Percentiles rank a stretch among this genome's conserved stretches.
Conservation (phyloP, 1,140 invertebrate species). For the Drosophila orena region DNA sequence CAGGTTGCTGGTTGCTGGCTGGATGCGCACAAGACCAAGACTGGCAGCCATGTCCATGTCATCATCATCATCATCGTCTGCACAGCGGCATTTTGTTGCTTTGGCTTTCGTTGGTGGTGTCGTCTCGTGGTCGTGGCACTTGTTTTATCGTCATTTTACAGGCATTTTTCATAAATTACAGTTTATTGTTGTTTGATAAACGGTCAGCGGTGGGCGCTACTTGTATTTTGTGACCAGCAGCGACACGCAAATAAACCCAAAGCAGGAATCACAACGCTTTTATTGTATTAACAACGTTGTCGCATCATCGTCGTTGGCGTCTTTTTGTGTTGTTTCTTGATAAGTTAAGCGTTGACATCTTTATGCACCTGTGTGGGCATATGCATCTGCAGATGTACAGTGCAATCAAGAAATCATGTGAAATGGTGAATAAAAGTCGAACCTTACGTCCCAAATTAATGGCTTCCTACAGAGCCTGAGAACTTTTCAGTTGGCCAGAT, state of each 20-base stretch:
- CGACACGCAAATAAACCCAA: slow-evolving; percentile 74
- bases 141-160: slow-evolving; percentile 83
- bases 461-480: slow-evolving; percentile 48
- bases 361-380: slow-evolving; percentile 79
- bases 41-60: slow-evolving; percentile 76
- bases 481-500: slow-evolving; percentile 34
- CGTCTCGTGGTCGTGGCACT: slow-evolving; percentile 63
- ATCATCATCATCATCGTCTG: slow-evolving; percentile 77
- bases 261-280: slow-evolving; percentile 77
- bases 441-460: slow-evolving; percentile 26
- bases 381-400: not conserved
- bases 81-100: slow-evolving; percentile 46
- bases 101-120: slow-evolving; percentile 43
- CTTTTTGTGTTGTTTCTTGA: slow-evolving; percentile 52
- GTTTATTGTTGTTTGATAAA: slow-evolving; percentile 83
- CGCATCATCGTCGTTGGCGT: slow-evolving; percentile 48
- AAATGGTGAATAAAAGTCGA: slow-evolving; percentile 56
- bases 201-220: slow-evolving; percentile 78
- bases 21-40: slow-evolving; percentile 67
- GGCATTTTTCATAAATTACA: slow-evolving; percentile 83
- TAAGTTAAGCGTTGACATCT: slow-evolving; percentile 83
- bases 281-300: slow-evolving; percentile 71
- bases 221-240: slow-evolving; percentile 72
- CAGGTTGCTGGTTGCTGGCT: slow-evolving; percentile 14
- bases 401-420: slow-evolving; percentile 19